phyloP scores from a whole-genome alignment of 2,113 vertebrate species.

The Mastomys natalensis region DNA sequence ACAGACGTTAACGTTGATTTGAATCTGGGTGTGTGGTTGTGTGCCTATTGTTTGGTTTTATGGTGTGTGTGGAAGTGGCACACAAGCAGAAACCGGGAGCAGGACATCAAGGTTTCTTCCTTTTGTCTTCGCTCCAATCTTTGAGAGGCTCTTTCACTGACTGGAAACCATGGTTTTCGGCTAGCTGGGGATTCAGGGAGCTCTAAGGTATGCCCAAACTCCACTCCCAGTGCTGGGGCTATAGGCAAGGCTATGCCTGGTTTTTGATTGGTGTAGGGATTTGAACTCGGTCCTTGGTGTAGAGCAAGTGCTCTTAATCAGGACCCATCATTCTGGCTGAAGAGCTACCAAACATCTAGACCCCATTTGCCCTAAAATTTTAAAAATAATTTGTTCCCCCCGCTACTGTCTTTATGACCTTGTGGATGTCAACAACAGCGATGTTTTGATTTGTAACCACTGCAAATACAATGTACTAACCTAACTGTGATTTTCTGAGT shows the following conservation, averaged over 20 bases:
- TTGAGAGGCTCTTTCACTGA: not conserved
- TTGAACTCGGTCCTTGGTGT: not conserved
- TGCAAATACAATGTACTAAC: not conserved
- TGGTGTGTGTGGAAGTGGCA: not conserved
- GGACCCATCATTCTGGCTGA: not conserved
- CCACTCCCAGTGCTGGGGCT: not conserved
- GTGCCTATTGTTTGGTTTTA: too few relatives aligned
- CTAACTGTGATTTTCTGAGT: not conserved
- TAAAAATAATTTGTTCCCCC: not conserved
- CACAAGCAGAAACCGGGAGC: not conserved
- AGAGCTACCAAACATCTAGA: not conserved
- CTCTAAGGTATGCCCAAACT: not conserved
- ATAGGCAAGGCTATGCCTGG: not conserved
- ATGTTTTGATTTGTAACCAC: not conserved
- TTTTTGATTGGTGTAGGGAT: not conserved
- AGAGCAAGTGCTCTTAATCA: not conserved
- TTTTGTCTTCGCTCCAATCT: not conserved
- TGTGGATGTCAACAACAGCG: rapidly evolving
- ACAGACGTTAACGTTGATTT: not conserved
- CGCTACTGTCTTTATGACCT: not conserved
- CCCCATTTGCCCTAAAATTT: too few relatives aligned
- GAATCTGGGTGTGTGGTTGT: not conserved
- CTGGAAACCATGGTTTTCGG: too few relatives aligned
- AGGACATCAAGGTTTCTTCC: not conserved
- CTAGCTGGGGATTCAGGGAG: not conserved